Base-by-base conservation (phyloP, 2,113 vertebrate species). In the Seriola rivoliana region DNA sequence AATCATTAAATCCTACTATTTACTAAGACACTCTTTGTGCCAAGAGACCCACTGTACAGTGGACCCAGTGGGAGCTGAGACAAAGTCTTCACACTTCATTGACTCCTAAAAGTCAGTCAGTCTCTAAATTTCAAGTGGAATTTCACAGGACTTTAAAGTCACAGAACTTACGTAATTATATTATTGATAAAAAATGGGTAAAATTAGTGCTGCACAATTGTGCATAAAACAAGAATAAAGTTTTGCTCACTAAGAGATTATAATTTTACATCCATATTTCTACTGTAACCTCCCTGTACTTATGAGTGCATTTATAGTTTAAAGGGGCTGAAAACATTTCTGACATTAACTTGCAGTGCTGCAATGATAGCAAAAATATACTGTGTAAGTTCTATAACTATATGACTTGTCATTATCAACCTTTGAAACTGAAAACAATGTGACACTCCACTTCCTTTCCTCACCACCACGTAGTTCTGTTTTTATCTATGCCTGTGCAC, bases 391-490 rank as follows among this genome's bases (percentile, higher is more conserved):
- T 29, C 29, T 29, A 29, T 38, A 55, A 7, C 9, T 19, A 29
- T 29, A 23, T 14, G 5, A 13, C 21, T 36, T 40, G 66, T 44
- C 55, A 67, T 29, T 21, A 19, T 38, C 38, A 55, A 55, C 44
- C 44, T 73, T 57, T 63, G 57, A 75, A 77, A 59, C 60, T 66
- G 46, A 44, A 60, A 52, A 70, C 50, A 78, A 62, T 4, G 23
- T 55, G 23, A 50, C 50, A 40, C 34, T 70, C 54, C 19, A 62
- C 48, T 64, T 80, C 55, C 46, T 63, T 72, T 63, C 50, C 52
- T 66, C 40, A 29, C 32, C 25, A 36, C 50, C 71, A 10, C 11
- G 32, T 32, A 29, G 4, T 29, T 32, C 29, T 8, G 12, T 34
- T 34, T 60, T 19, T 29, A 58, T 6, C 46, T 52, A 7, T 52